These are phyloP conservation scores for Dicaeum eximium DNA, from an alignment of 2,113 vertebrate species.

Conservation along the genomic window DNA sequence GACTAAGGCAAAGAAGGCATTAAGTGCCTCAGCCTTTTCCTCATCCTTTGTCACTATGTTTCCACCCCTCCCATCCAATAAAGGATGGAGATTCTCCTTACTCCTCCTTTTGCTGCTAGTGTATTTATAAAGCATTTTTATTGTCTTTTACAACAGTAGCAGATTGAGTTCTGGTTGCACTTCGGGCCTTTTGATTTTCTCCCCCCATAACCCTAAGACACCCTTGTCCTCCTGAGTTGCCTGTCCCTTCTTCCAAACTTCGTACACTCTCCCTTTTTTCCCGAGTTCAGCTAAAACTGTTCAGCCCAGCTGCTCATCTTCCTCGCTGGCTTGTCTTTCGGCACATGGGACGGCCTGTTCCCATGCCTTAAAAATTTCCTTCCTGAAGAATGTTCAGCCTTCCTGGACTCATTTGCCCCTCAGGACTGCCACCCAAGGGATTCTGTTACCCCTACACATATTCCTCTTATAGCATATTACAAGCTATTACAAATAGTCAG, in stretches of 20 bases:
- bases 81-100: background rate
- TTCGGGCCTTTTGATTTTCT: background rate
- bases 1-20: background rate
- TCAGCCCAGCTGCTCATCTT: background rate
- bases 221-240: background rate
- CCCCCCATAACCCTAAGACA: background rate
- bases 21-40: background rate
- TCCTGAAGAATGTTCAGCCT: background rate
- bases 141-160: background rate
- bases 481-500: background rate
- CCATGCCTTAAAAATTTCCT: background rate
- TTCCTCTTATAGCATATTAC: background rate
- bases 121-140: background rate
- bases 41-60: background rate
- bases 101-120: background rate
- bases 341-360: background rate
- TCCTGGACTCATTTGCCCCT: background rate
- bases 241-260: background rate
- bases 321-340: accelerated
- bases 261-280: background rate
- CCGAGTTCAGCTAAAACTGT: background rate
- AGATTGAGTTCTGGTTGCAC: background rate
- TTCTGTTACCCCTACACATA: background rate
- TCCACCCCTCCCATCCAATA: background rate
- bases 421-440: background rate